Evolutionary conservation across 2,888 invertebrate species (phyloP).

Genomic region (Eristalis arbustorum): DNA sequence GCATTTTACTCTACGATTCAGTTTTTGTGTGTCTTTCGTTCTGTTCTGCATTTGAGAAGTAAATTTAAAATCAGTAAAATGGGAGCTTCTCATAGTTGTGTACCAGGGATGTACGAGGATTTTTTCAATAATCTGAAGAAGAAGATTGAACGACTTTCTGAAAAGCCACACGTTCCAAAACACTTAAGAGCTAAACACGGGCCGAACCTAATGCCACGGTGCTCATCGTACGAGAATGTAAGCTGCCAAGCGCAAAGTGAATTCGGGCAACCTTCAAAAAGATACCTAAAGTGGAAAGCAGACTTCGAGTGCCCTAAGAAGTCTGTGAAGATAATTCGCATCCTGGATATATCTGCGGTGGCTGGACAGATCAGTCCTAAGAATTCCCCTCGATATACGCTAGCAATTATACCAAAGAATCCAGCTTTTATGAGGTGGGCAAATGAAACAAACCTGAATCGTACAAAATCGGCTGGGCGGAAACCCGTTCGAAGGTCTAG

Average conservation of each 20-base stretch:
- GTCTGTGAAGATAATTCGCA: conserved; percentile 4
- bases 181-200: background rate
- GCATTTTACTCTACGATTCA: background rate
- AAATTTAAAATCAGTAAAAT: conserved; percentile 3
- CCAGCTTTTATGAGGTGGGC: background rate
- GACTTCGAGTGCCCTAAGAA: conserved; percentile 36
- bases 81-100: conserved; percentile 32
- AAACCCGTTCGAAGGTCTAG: background rate
- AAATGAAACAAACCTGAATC: background rate
- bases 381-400: conserved; percentile 24
- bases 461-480: background rate
- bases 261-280: background rate
- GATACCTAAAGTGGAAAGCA: conserved; percentile 45
- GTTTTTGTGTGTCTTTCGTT: background rate
- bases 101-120: background rate
- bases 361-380: conserved; percentile 43
- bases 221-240: conserved; percentile 24
- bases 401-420: background rate
- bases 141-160: background rate
- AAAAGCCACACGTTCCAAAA: background rate
- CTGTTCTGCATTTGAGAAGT: background rate
- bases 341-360: conserved; percentile 46
- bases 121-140: background rate
- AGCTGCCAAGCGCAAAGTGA: background rate
- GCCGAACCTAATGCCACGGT: conserved; percentile 5